Conservation (phyloP, 2,113 vertebrate genomes). For the Strix aluco region DNA sequence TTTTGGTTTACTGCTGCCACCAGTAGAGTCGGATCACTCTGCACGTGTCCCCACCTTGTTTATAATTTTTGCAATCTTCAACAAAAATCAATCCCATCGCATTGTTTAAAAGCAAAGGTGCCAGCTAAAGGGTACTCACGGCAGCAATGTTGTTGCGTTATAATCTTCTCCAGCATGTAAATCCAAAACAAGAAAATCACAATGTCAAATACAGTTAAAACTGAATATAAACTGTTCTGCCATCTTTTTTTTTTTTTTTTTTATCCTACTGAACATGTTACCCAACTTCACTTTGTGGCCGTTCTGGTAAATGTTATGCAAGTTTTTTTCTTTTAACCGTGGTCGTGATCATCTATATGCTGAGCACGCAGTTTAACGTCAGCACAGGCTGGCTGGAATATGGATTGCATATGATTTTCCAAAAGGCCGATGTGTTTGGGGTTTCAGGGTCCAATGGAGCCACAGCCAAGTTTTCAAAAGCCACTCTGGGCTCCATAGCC, state of each 20-base stretch:
- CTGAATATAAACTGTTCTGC: background rate
- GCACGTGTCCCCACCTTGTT: background rate
- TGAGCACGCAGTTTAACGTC: background rate
- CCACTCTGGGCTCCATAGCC: background rate
- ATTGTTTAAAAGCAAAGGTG: background rate
- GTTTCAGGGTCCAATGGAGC: background rate
- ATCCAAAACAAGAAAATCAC: constrained; percentile 11
- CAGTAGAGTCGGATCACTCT: background rate
- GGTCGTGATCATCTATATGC: background rate
- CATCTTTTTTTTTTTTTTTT: background rate
- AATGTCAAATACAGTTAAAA: constrained; percentile 10
- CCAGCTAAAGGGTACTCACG: background rate
- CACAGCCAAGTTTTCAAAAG: background rate
- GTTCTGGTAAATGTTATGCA: background rate
- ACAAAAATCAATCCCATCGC: background rate
- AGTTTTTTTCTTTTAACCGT: background rate
- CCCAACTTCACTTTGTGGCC: background rate
- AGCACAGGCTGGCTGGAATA: background rate
- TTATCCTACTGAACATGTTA: background rate
- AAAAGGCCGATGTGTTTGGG: accelerated
- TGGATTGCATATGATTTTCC: background rate
- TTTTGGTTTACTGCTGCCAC: background rate
- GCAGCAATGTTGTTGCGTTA: background rate
- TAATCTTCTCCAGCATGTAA: background rate
- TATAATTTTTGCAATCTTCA: background rate